phyloP scores from a whole-genome alignment of 2,797 vertebrate genomes.

The Eurystomus glaucurus region DNA sequence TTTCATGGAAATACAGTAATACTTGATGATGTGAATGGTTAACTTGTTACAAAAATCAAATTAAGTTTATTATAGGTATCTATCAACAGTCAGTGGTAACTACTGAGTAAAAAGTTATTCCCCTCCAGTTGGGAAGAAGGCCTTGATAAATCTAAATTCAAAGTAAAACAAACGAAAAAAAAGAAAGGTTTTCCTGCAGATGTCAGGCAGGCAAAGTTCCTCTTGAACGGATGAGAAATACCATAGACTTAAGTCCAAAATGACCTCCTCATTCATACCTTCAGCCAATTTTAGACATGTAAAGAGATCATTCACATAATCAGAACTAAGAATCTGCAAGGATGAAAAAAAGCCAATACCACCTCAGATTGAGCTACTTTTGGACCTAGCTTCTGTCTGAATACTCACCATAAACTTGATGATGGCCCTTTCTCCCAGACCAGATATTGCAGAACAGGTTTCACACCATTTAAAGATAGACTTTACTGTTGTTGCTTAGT shows the following conservation, averaged over 20 bases:
- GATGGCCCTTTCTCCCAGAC: not conserved
- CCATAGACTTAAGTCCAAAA: not conserved
- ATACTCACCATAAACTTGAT: not conserved
- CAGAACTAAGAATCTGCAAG: not conserved
- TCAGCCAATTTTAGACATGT: not conserved
- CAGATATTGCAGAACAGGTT: not conserved
- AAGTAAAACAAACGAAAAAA: not conserved
- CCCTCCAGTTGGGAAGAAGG: not conserved
- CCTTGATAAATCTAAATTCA: not conserved
- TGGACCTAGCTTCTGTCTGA: not conserved
- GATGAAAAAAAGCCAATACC: fast-evolving
- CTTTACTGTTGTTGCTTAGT: not conserved
- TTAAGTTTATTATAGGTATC: not conserved
- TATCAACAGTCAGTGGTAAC: not conserved
- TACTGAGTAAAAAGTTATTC: not conserved
- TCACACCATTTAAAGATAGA: not conserved
- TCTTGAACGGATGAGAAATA: not conserved
- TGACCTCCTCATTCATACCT: not conserved
- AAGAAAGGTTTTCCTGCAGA: not conserved
- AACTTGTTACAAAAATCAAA: not conserved
- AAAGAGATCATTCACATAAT: not conserved
- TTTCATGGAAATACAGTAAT: not conserved
- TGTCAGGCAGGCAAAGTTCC: not conserved
- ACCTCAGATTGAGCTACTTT: not conserved
- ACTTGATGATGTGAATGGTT: not conserved